Evolutionary conservation across 2,888 invertebrate species (phyloP).

Genomic region (Polietes domitor): DNA sequence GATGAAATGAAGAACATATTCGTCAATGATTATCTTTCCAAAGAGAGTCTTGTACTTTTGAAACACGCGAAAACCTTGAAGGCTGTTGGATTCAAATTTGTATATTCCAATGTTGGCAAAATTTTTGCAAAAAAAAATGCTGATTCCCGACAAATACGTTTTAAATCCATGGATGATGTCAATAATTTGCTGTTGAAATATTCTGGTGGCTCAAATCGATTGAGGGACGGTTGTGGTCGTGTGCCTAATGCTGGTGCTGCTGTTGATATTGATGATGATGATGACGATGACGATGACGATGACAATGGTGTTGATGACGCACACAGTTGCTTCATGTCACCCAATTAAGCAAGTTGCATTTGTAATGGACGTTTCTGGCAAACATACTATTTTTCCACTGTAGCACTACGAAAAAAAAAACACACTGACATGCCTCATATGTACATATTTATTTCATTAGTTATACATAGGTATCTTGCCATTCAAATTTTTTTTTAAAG

Average conservation of each 20-base stretch:
- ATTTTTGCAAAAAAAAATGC: background rate
- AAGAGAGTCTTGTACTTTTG: conserved; percentile 7
- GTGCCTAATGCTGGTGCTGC: background rate
- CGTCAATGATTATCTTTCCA: conserved; percentile 34
- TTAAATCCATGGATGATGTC: background rate
- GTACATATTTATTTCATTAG: no score
- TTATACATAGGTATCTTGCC: no score
- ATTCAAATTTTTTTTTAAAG: no score
- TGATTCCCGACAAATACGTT: background rate
- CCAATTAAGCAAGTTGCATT: no score
- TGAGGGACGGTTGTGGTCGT: background rate
- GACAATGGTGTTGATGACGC: background rate
- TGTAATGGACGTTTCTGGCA: no score
- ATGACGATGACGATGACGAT: background rate
- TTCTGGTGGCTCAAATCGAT: background rate
- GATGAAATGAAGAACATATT: conserved; percentile 27
- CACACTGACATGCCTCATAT: no score
- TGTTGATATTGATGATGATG: background rate
- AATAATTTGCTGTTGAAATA: background rate
- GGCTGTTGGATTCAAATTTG: conserved; percentile 26
- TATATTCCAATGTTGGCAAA: background rate
- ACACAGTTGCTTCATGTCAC: no score
- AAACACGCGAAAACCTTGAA: conserved; percentile 33
- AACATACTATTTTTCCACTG: no score
- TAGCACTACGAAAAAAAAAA: no score